Percentiles rank a stretch among this genome's conserved stretches.
Conservation (phyloP, 2,888 invertebrate species). For the Limnephilus marmoratus region DNA sequence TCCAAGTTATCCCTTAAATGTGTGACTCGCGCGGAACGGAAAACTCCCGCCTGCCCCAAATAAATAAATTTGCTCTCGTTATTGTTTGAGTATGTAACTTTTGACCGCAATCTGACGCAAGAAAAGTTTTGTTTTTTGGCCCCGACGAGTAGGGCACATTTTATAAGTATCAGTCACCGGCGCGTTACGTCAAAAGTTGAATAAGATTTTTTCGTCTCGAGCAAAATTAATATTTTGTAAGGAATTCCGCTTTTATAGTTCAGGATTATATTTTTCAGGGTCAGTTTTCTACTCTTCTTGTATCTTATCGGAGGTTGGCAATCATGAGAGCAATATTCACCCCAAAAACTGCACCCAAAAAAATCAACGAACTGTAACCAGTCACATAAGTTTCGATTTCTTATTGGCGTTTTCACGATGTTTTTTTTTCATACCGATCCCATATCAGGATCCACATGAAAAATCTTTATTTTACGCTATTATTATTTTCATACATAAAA, state of each 20-base stretch:
- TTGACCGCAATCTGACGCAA: neutral
- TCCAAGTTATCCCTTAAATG: neutral
- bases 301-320: too few species aligned
- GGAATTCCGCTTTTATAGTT: neutral
- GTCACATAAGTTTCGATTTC: too few species aligned
- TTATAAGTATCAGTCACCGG: neutral
- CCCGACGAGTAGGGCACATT: neutral
- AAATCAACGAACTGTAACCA: too few species aligned
- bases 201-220: neutral
- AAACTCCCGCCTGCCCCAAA: neutral
- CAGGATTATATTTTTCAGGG: neutral
- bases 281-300: too few species aligned
- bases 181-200: neutral
- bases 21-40: neutral
- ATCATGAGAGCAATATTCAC: too few species aligned
- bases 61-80: neutral
- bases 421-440: too few species aligned
- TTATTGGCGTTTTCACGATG: too few species aligned
- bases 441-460: too few species aligned
- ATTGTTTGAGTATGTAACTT: neutral
- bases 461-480: too few species aligned
- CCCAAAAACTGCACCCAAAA: too few species aligned
- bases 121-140: neutral
- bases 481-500: too few species aligned
- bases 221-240: neutral